Evolutionary conservation across 2,888 invertebrate species (phyloP).

Genomic region (Furcula furcula): DNA sequence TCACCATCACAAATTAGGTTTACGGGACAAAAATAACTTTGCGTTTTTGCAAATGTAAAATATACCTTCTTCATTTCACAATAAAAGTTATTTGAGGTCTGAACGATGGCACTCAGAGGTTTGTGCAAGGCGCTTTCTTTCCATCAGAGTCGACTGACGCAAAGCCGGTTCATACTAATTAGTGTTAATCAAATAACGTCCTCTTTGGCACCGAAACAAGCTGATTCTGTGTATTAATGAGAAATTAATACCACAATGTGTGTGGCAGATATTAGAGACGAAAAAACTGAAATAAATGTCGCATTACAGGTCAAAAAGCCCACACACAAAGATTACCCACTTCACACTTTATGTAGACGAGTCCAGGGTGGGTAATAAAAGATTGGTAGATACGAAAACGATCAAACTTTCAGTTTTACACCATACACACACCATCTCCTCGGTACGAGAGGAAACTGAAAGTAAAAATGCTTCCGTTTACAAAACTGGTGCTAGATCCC

Average conservation of each 20-base stretch:
- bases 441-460: no score
- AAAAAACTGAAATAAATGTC: conserved; percentile 1
- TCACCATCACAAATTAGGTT: conserved; percentile 54
- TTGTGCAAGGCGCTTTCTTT: conserved; percentile 46
- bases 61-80: conserved; percentile 19
- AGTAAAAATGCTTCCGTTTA: no score
- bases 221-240: conserved; percentile 47
- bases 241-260: conserved; percentile 16
- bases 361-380: no score
- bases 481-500: no score
- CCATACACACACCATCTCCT: no score
- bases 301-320: no score
- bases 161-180: conserved; percentile 73
- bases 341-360: no score
- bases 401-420: no score
- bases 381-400: no score
- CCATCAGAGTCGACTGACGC: conserved; percentile 43
- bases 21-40: conserved; percentile 24
- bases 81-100: conserved; percentile 21
- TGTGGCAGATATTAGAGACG: conserved; percentile 9
- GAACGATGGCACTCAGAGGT: conserved; percentile 1
- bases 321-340: no score
- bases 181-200: conserved; percentile 79
- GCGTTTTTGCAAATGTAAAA: conserved; percentile 16
- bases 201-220: conserved; percentile 57